Conservation (phyloP, 2,888 invertebrate species). For the Aleiodes testaceus region DNA sequence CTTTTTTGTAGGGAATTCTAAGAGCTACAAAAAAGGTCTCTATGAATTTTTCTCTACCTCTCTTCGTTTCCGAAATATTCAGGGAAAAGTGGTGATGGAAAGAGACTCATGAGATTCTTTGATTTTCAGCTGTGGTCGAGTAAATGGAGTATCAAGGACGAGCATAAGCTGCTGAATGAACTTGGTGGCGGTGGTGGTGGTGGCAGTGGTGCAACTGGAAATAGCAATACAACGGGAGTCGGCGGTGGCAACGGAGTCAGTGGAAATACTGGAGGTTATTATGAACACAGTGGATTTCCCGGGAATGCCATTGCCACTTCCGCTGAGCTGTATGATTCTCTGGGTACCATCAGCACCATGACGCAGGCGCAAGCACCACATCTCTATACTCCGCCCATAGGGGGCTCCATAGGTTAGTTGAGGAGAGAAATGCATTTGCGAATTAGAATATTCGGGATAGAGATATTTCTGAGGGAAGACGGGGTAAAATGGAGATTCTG, state of each 20-base stretch:
- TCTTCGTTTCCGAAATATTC: no score
- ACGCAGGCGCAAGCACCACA: slow-evolving; percentile 82
- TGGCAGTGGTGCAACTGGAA: slow-evolving; percentile 67
- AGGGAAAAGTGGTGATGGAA: no score
- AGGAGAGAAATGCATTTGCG: neutral
- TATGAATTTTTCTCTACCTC: no score
- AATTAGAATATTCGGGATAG: neutral
- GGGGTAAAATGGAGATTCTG: no score
- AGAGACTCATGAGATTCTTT: no score
- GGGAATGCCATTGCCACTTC: slow-evolving; percentile 74
- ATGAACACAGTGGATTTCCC: slow-evolving; percentile 72
- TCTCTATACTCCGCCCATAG: slow-evolving; percentile 86
- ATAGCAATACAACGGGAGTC: slow-evolving; percentile 75
- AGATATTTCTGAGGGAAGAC: no score
- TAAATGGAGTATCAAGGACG: slow-evolving; percentile 94
- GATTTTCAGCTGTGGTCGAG: slow-evolving; percentile 83
- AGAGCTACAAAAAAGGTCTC: no score
- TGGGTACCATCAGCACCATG: slow-evolving; percentile 82
- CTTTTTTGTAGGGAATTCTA: no score
- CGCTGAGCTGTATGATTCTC: slow-evolving; percentile 80
- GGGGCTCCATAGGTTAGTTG: slow-evolving; percentile 79
- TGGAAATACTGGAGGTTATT: slow-evolving; percentile 70
- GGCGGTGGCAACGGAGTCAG: slow-evolving; percentile 73
- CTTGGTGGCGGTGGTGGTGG: slow-evolving; percentile 79
- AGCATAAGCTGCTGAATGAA: slow-evolving; percentile 90